Evolutionary conservation across 1,140 invertebrate species (phyloP), one percentile per base, ranked within the genome.

Genomic region (Mactra quadrangularis): DNA sequence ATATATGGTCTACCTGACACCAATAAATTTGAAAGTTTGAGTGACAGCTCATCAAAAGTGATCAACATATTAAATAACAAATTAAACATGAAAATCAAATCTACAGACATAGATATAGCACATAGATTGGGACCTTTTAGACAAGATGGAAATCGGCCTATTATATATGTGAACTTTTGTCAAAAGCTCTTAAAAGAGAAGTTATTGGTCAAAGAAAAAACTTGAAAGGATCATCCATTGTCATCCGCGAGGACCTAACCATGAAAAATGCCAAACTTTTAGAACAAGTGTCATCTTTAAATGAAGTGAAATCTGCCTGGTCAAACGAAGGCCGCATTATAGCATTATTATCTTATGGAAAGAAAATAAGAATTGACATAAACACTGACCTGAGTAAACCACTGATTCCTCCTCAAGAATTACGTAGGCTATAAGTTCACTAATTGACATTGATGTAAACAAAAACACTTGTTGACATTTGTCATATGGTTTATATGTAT

Each of bases 241-340:
- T 70, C 35, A 50, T 50, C 1, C 17, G 22, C 17, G 38, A 70
- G 22, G 64, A 70, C 45, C 64, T 70, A 15, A 70, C 64, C 0
- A 45, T 22, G 6, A 25, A 22, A 70, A 70, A 70, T 15, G 64
- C 64, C n/a, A 50, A 70, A 27, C 6, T 70, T 19, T 38, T 70
- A 1, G 64, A 41, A 70, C n/a, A 17, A 27, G n/a, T 50, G 7
- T 50, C 38, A 29, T 15, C 9, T 1, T 9, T 7, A 11, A 29
- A 22, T n/a, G 45, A 9, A n/a, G 35, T 70, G 6, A 17, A 70
- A 50, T 25, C 1, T 6, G 3, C 35, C 17, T 70, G 64, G 64
- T 70, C 64, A 1, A 22, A 47, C 64, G 64, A 70, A 33, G 38
- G n/a, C n/a, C n/a, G n/a, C n/a, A 70, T 70, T 11, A 47, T 70